A percentile compares a stretch with the other conserved stretches of the same genome.
Conservation (phyloP, 2,113 vertebrate species). For the Semicossyphus pulcher region DNA sequence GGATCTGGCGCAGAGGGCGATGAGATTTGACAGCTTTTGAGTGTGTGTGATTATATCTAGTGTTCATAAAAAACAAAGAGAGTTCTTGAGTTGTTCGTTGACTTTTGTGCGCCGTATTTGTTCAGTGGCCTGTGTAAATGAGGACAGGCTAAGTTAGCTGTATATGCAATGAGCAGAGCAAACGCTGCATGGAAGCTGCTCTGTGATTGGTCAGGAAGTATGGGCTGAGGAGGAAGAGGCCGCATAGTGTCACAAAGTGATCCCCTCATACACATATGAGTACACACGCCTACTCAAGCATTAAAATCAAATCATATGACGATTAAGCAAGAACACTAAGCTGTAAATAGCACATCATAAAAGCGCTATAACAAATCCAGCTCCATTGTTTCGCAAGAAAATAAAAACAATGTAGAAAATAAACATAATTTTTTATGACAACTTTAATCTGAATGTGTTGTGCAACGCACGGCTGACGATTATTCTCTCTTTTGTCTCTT, state of each 20-base stretch:
- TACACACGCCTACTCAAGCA: slow-evolving; percentile 10
- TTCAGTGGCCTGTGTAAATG: slow-evolving; percentile 48
- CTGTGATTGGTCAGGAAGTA: slow-evolving; percentile 13
- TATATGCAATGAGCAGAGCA: slow-evolving; percentile 1
- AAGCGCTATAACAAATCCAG: too few relatives aligned
- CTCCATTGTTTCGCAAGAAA: too few relatives aligned
- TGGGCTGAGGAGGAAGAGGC: background rate
- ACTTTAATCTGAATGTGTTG: slow-evolving; percentile 12
- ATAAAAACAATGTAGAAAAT: too few relatives aligned
- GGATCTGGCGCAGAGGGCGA: slow-evolving; percentile 43
- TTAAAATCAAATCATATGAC: slow-evolving; percentile 6
- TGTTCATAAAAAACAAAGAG: slow-evolving; percentile 26
- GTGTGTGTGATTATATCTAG: slow-evolving; percentile 38
- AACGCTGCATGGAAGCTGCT: background rate
- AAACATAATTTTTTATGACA: background rate
- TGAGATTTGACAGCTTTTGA: slow-evolving; percentile 61
- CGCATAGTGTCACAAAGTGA: background rate
- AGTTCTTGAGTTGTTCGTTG: slow-evolving; percentile 24
- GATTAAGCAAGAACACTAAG: background rate
- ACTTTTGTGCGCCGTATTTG: slow-evolving; percentile 34
- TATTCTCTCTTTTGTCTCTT: background rate
- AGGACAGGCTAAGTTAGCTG: slow-evolving; percentile 20
- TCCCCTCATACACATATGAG: background rate
- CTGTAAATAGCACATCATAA: slow-evolving; percentile 12
- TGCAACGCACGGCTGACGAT: background rate